Evolutionary conservation across 2,797 vertebrate species (phyloP), one percentile per base, ranked within the genome.

Genomic region (Hippocampus kuda): DNA sequence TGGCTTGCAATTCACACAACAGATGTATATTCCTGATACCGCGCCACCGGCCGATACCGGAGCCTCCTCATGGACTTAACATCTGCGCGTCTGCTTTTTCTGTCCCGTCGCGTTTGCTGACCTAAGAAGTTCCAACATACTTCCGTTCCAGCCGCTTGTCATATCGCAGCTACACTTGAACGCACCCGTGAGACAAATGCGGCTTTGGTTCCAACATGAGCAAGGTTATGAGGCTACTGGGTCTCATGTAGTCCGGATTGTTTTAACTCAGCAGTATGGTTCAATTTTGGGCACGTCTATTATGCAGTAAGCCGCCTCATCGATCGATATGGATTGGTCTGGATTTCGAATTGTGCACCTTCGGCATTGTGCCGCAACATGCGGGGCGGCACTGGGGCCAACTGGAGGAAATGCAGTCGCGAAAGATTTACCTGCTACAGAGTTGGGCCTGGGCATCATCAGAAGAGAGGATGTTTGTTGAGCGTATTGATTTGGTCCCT

Each of bases 381-480:
- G 34, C 34, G 30, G 30, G 30, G 30, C 30, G 30, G 30, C 30
- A 34, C 30, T 34, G 30, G 30, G 30, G 30, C 30, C 30, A 5
- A 34, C 30, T 34, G 30, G 30, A 34, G 34, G 34, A 34, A 34
- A 34, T 1, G 34, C 34, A 34, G 34, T 6, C 34, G 34, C 34
- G 34, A 38, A 38, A 49, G 26, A 62, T 88, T 89, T 92, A 99
- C 97, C 97, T 93, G 97, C 97, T 46, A 99, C 97, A 0, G 97
- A 99, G 91, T 99, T 99, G 44, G 97, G 97, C 76, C 97, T 92
- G 62, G 96, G 96, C 96, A 99, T 95, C 87, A 97, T 89, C 84
- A 97, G 90, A 18, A 95, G 93, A 66, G 90, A 91, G 70, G 92
- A 90, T 69, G 76, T 90, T 75, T 92, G 91, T 5, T 93, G 86